Evolutionary conservation across 2,797 vertebrate species (phyloP), one percentile per base, ranked within the genome.

Genomic region (Paratrypauchen microcephalus): DNA sequence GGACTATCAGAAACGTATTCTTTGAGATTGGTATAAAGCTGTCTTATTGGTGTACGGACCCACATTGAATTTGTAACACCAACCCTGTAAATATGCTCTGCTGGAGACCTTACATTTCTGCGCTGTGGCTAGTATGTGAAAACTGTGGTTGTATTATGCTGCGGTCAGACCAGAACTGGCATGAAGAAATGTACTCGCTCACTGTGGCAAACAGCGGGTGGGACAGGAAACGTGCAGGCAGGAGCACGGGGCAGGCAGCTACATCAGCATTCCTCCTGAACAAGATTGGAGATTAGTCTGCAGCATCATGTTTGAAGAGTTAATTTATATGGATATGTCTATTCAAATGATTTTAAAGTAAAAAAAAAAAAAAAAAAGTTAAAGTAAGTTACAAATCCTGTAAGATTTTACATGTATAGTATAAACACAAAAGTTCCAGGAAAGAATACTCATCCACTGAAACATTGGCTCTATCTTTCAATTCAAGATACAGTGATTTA

Each of bases 151-250:
- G 36, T 69, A 71, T 76, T 72, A 75, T 74, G 54, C 62, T 19
- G n/a, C 2, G 24, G 70, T 80, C 68, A 71, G 78, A 75, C 75
- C 75, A 70, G 50, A 68, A 67, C 60, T 72, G 68, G 70, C 58
- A 13, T 72, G 48, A 63, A 4, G 7, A 75, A 76, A 78, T 75
- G 68, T 55, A 77, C 63, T 75, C 47, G 60, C 71, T 77, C 69
- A 54, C 79, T 76, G 70, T 71, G 58, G 79, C 70, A 59, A 83
- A 81, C 68, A 75, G 73, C 50, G 19, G 73, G 73, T 45, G 61
- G 61, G 70, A 77, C 75, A 81, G 77, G 80, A 83, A 76, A 76
- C 71, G 55, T 57, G 69, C 69, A 73, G 77, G 66, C 54, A 70
- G 45, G 68, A 69, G 57, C 28, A 60, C 48, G 58, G 66, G 70